Conservation (phyloP, 2,113 vertebrate species). For the Orthochromis indermauri region DNA sequence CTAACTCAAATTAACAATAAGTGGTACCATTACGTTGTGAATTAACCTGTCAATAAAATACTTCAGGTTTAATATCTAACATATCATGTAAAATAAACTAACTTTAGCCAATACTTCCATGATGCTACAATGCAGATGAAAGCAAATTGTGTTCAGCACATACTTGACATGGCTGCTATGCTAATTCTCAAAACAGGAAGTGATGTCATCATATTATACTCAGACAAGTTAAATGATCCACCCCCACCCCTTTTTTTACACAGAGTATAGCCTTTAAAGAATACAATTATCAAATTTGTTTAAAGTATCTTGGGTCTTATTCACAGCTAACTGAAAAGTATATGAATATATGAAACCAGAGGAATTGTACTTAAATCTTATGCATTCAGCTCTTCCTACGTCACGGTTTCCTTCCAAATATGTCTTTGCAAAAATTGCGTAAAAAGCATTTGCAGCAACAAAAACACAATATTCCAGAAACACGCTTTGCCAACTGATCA, state of each 20-base stretch:
- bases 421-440: background rate
- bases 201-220: background rate
- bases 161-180: background rate
- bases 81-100: background rate
- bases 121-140: background rate
- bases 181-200: background rate
- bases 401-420: background rate
- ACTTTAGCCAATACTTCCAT: background rate
- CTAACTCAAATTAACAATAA: background rate
- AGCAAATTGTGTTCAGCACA: background rate
- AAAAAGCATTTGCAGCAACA: background rate
- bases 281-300: background rate
- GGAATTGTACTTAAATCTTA: background rate
- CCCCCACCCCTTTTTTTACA: background rate
- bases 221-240: background rate
- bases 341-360: background rate
- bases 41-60: background rate
- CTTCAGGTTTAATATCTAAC: background rate
- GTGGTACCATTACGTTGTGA: background rate
- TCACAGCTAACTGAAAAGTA: background rate
- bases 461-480: background rate
- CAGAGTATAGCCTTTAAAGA: background rate
- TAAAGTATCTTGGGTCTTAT: background rate
- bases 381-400: background rate
- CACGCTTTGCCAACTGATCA: background rate